These are phyloP conservation scores for Nanorana parkeri DNA, from an alignment of 2,113 vertebrate genomes.

Conservation along the genomic window DNA sequence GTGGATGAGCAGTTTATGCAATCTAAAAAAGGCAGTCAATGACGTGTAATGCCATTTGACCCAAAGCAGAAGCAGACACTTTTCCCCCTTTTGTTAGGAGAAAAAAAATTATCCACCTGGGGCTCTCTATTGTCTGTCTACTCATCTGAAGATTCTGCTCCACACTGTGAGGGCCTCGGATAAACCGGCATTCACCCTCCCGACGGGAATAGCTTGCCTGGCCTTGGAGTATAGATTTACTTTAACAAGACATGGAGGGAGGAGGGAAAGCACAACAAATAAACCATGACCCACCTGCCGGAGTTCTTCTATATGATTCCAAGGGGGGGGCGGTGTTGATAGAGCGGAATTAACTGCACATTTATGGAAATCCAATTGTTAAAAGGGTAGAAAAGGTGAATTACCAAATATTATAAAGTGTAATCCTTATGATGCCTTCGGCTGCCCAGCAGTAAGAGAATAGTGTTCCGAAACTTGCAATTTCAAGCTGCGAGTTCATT, in stretches of 20 bases:
- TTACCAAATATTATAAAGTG: no score
- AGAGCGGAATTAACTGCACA: no score
- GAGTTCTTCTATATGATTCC: neutral
- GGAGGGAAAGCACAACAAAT: slow-evolving; percentile 12
- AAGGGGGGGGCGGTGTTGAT: neutral
- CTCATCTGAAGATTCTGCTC: neutral
- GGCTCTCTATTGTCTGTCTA: neutral
- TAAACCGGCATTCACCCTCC: slow-evolving; percentile 51
- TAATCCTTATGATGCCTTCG: no score
- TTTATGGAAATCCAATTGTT: no score
- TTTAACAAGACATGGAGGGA: neutral
- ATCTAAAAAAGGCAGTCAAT: neutral
- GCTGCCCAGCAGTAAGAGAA: no score
- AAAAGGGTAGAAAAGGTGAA: no score
- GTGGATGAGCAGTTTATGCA: neutral
- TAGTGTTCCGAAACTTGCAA: no score
- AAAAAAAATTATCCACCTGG: neutral
- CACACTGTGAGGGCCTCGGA: neutral
- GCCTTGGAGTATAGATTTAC: slow-evolving; percentile 43
- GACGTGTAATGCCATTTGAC: neutral
- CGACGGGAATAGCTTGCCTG: slow-evolving; percentile 16
- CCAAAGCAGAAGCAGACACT: neutral
- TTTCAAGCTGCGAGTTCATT: no score
- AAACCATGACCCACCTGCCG: neutral
- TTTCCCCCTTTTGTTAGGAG: neutral